A percentile compares a stretch with the other conserved stretches of the same genome.
Conservation (phyloP, 2,113 vertebrate genomes). For the Ochotona curzoniae region DNA sequence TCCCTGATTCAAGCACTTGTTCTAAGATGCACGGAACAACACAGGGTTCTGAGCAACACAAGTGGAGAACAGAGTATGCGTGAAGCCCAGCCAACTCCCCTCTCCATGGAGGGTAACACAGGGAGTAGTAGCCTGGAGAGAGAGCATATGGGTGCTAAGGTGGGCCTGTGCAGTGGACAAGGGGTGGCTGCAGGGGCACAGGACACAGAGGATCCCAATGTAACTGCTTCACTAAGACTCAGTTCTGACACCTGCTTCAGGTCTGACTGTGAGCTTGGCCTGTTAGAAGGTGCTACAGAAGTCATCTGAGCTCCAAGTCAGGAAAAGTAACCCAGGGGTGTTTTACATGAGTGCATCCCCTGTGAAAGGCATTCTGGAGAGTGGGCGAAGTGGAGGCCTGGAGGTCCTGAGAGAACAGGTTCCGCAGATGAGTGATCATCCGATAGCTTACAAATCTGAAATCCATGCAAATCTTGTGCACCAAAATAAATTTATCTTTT, state of each 20-base stretch:
- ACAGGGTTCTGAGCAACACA: neutral
- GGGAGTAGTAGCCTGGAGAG: neutral
- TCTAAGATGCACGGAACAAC: neutral
- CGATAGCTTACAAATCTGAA: no score
- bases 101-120: neutral
- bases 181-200: neutral
- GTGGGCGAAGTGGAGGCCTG: neutral
- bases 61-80: accelerated
- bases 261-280: neutral
- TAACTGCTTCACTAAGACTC: neutral
- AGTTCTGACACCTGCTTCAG: neutral
- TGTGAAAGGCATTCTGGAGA: neutral
- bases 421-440: no score
- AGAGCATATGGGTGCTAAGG: neutral
- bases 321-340: neutral
- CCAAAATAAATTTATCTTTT: no score
- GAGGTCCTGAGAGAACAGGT: neutral
- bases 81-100: neutral
- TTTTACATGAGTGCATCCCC: neutral
- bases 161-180: accelerated
- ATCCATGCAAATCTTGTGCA: no score
- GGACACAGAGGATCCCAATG: no score
- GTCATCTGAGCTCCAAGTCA: neutral
- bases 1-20: neutral
- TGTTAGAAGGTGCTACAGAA: neutral